phyloP scores from a whole-genome alignment of 2,113 vertebrate genomes.

The Zosterops hypoxanthus region DNA sequence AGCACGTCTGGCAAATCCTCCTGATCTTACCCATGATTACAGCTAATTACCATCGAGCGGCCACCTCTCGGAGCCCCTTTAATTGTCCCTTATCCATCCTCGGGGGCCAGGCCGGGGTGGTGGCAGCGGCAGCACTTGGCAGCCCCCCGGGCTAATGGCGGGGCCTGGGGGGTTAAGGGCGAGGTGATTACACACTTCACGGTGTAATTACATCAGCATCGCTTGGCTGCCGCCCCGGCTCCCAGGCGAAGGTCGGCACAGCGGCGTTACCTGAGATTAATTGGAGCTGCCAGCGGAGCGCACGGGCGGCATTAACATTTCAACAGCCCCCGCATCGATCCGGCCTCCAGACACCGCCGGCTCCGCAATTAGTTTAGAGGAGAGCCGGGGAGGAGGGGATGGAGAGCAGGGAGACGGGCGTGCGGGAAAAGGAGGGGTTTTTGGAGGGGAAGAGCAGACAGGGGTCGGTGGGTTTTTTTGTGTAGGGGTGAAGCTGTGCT shows the following conservation, averaged over 20 bases:
- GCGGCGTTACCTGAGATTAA: slow-evolving; percentile 96
- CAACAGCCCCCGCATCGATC: too few relatives aligned
- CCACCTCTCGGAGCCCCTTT: slow-evolving; percentile 88
- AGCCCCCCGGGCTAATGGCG: slow-evolving; percentile 88
- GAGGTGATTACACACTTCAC: slow-evolving; percentile 92
- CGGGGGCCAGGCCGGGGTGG: slow-evolving; percentile 72
- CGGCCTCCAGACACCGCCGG: too few relatives aligned
- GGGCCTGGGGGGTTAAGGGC: slow-evolving; percentile 90
- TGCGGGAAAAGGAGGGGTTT: too few relatives aligned
- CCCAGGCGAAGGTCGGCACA: slow-evolving; percentile 85
- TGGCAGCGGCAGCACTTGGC: slow-evolving; percentile 79
- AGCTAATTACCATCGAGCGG: slow-evolving; percentile 93
- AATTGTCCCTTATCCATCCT: slow-evolving; percentile 93
- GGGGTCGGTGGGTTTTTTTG: too few relatives aligned
- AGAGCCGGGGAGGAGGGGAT: too few relatives aligned
- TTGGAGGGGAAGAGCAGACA: too few relatives aligned
- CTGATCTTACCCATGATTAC: slow-evolving; percentile 80
- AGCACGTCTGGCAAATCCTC: slow-evolving; percentile 44
- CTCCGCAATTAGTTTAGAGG: too few relatives aligned
- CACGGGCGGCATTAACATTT: slow-evolving; percentile 94
- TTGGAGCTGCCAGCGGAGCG: slow-evolving; percentile 94
- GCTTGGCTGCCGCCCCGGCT: slow-evolving; percentile 88
- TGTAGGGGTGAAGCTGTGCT: too few relatives aligned
- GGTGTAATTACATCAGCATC: slow-evolving; percentile 98
- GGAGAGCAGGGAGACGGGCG: too few relatives aligned